Base-by-base conservation (phyloP, 2,797 vertebrate species). In the Coregonus ussuriensis region DNA sequence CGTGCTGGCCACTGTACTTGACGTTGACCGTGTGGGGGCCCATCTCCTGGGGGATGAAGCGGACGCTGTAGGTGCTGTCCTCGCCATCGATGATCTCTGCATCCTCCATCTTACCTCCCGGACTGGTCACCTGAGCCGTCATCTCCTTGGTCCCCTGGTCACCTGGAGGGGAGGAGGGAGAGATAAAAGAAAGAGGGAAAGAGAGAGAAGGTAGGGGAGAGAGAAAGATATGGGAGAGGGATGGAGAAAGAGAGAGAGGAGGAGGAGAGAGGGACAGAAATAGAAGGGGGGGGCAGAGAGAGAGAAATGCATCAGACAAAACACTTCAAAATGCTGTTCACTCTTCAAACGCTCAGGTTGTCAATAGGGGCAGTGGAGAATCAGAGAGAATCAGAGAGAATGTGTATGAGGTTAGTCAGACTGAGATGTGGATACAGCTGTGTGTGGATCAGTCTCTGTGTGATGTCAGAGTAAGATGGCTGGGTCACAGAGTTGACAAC, bases 51-150 rank as follows among this genome's bases (percentile, higher is more conserved):
- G 98, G 98, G 88, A 99, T 95, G 29, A 99, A 99, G 84, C 97
- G 97, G 70, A 99, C 97, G 0, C 97, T 97, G 95, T 99, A 99
- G 0, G 97, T 97, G 68, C 95, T 97, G 83, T 95, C 95, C 0
- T 95, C 97, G 3, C 98, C 96, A 1, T 98, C 96, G 16, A 98
- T 88, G 0, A 99, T 95, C 89, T 99, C 98, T 0, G 97, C 96
- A 0, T 97, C 96, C 41, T 93, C 91, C 0, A 90, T 96, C 90
- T 98, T 96, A 78, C 97, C 98, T 0, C 96, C 92, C 0, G 98
- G 98, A 85, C 97, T 99, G 84, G 96, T 97, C 85, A 98, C 98
- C 90, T 99, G 96, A 0, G 97, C 97, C 0, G 96, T 94, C 96
- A 99, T 98, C 95, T 97, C 93, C 91, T 97, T 96, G 4, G 92